Percentiles rank a stretch among this genome's conserved stretches.
Evolutionary conservation across 2,113 vertebrate species (phyloP).

Genomic region (Neogale vison): DNA sequence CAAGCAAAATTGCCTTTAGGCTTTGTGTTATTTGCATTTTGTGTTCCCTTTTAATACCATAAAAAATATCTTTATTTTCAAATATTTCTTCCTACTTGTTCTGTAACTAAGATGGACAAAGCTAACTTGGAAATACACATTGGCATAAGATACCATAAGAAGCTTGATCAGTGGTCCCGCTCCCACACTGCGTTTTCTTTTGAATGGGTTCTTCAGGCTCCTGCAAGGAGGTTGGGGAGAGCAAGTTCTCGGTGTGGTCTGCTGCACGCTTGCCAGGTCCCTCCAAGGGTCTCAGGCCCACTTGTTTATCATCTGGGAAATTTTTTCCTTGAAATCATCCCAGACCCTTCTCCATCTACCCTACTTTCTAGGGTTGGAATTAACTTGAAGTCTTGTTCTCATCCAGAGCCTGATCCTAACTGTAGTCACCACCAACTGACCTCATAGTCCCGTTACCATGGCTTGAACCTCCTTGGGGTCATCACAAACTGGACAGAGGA

Average conservation of each 20-base stretch:
- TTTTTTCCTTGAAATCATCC: neutral
- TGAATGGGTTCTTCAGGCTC: neutral
- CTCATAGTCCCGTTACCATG: neutral
- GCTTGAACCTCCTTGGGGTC: neutral
- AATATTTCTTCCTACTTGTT: neutral
- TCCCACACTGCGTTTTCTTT: no score
- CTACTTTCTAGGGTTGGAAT: neutral
- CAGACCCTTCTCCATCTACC: neutral
- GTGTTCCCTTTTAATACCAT: neutral
- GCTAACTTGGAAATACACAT: neutral
- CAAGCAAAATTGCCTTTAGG: neutral
- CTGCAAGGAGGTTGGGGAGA: rapidly evolving
- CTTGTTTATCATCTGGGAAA: neutral
- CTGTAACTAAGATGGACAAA: neutral
- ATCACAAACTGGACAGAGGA: neutral
- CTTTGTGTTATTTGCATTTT: neutral
- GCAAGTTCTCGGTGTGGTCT: neutral
- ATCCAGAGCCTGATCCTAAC: neutral
- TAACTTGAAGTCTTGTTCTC: neutral
- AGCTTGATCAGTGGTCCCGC: no score
- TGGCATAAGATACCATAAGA: neutral
- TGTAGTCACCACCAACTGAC: neutral
- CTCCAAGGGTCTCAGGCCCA: neutral
- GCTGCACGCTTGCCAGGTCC: rapidly evolving
- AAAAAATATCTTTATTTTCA: neutral